Percentiles rank a stretch among this genome's conserved stretches.
Conservation (phyloP, 1,140 invertebrate species). For the Cyclargus thomasi region DNA sequence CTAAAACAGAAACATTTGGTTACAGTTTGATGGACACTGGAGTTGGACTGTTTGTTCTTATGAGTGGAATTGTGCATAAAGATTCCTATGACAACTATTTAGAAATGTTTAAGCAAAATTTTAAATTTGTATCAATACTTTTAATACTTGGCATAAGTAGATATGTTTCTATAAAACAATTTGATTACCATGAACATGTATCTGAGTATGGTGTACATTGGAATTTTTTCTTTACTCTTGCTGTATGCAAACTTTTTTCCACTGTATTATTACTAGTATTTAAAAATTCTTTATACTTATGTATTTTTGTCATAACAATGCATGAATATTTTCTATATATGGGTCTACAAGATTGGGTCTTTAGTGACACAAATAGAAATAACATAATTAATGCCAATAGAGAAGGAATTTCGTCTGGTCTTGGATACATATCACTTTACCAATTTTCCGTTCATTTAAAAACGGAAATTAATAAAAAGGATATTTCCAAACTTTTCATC, state of each 20-base stretch:
- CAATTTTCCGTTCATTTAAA: constrained; percentile 83
- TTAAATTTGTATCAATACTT: constrained; percentile 71
- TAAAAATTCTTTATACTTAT: constrained; percentile 63
- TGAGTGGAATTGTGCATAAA: constrained; percentile 87
- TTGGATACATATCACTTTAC: constrained; percentile 91
- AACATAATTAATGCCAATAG: constrained; percentile 88
- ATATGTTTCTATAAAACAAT: constrained; percentile 77
- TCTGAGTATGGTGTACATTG: constrained; percentile 96
- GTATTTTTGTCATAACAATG: constrained; percentile 75
- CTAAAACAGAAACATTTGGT: constrained; percentile 91
- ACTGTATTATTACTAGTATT: constrained; percentile 75
- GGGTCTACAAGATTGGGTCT: constrained; percentile 83
- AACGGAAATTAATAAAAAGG: constrained; percentile 73
- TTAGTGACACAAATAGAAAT: constrained; percentile 76
- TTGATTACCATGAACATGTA: constrained; percentile 90
- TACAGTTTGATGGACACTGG: constrained; percentile 96
- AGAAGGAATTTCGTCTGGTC: constrained; percentile 89
- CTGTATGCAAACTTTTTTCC: constrained; percentile 85
- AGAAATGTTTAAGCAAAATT: constrained; percentile 47
- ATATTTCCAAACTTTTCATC: constrained; percentile 36
- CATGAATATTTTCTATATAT: constrained; percentile 83
- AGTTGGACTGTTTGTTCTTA: constrained; percentile 91
- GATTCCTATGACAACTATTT: constrained; percentile 40
- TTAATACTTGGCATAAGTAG: constrained; percentile 83
- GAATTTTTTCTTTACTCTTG: constrained; percentile 97